A percentile compares a stretch with the other conserved stretches of the same genome.
phyloP scores from a whole-genome alignment of 2,797 vertebrate genomes.

The Siniperca obscura region DNA sequence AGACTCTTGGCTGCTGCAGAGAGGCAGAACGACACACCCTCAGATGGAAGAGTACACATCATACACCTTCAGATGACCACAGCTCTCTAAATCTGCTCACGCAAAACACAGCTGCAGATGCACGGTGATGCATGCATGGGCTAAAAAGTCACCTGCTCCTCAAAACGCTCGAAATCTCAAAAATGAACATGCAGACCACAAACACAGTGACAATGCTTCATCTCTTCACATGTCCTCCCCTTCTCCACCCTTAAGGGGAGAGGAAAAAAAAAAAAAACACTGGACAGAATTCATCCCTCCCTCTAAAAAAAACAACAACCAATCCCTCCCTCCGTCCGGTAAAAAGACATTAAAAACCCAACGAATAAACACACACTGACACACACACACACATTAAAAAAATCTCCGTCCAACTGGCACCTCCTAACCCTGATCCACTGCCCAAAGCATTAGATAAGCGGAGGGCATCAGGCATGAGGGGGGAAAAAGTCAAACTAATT shows the following conservation, averaged over 20 bases:
- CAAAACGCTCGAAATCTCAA: background rate
- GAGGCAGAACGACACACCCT: constrained; percentile 81
- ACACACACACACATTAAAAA: constrained; percentile 25
- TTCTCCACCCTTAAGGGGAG: constrained; percentile 19
- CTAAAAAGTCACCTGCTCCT: constrained; percentile 29
- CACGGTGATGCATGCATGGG: constrained; percentile 12
- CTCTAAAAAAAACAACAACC: background rate
- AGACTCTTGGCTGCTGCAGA: constrained; percentile 89
- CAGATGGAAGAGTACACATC: constrained; percentile 82
- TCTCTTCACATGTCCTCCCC: constrained; percentile 27
- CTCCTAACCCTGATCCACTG: constrained; percentile 63
- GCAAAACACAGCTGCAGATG: constrained; percentile 15
- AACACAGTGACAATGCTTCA: background rate
- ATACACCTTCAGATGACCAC: constrained; percentile 50
- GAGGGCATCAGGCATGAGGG: constrained; percentile 46
- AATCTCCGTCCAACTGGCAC: constrained; percentile 61
- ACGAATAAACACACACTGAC: constrained; percentile 24
- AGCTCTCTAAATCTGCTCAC: constrained; percentile 42
- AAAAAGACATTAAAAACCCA: constrained; percentile 53
- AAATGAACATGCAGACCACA: constrained; percentile 14
- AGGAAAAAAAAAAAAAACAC: background rate
- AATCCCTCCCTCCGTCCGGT: constrained; percentile 37
- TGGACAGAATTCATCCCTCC: constrained; percentile 40
- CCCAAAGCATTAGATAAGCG: constrained; percentile 72
- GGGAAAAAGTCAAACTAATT: constrained; percentile 65